These are phyloP conservation scores for Desmophyllum pertusum DNA, from an alignment of 92 coral and sea anemone genomes.

Conservation along the genomic window DNA sequence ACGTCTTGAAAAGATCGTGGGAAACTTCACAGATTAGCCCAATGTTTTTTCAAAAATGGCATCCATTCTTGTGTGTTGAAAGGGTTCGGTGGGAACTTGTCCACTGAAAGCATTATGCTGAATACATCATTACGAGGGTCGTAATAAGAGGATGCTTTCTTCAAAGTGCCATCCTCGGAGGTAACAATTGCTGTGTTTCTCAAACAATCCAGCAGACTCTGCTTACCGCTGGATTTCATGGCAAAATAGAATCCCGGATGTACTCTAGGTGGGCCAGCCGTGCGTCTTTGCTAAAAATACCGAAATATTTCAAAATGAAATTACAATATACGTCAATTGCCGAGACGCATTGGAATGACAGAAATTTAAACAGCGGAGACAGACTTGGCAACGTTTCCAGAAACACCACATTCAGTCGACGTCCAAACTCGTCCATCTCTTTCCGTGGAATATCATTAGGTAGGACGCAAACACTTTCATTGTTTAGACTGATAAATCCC, in stretches of 20 bases:
- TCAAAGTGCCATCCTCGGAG: neutral
- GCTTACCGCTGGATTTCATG: neutral
- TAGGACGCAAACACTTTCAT: constrained; percentile 26
- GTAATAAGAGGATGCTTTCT: constrained; percentile 22
- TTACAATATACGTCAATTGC: constrained; percentile 58
- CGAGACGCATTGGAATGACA: constrained; percentile 41
- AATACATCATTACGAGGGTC: constrained; percentile 44
- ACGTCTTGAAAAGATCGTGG: constrained; percentile 18
- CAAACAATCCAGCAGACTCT: constrained; percentile 6
- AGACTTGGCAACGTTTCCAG: constrained; percentile 21
- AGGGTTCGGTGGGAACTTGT: constrained; percentile 69
- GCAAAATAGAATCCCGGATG: neutral
- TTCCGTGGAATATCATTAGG: constrained; percentile 31
- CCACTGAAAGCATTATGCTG: constrained; percentile 36
- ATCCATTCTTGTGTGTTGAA: constrained; percentile 50
- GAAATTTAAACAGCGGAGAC: constrained; percentile 27
- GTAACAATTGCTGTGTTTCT: constrained; percentile 17
- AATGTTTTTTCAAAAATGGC: constrained; percentile 44
- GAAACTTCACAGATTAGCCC: constrained; percentile 62
- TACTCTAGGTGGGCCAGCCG: constrained; percentile 41
- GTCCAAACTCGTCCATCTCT: constrained; percentile 47
- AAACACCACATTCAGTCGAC: constrained; percentile 37
- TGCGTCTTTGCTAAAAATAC: constrained; percentile 32
- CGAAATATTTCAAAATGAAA: constrained; percentile 40
- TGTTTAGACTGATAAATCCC: constrained; percentile 5